Conservation (phyloP, 2,888 invertebrate genomes). For the Cotesia congregata region DNA sequence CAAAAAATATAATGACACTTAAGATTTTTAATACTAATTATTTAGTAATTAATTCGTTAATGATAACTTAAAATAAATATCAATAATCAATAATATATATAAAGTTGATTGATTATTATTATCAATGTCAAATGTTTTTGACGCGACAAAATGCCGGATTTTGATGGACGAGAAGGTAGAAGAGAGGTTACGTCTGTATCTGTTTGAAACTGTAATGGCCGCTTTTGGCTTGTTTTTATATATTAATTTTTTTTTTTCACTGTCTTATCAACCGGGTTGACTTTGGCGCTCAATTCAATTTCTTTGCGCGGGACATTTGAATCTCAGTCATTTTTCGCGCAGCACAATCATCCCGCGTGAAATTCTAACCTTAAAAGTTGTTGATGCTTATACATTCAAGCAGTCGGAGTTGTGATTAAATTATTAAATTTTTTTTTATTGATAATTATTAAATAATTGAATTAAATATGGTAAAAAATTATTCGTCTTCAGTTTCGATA, state of each 20-base stretch:
- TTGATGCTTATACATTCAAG: background rate
- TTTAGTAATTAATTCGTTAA: too few relatives aligned
- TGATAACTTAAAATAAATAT: background rate
- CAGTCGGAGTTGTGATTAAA: background rate
- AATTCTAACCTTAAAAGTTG: background rate
- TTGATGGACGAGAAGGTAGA: background rate
- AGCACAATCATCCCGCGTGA: background rate
- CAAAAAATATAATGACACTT: background rate
- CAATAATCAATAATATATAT: background rate
- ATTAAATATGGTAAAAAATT: background rate
- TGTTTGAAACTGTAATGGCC: background rate
- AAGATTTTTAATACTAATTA: too few relatives aligned
- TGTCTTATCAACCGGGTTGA: background rate
- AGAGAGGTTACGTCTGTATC: constrained; percentile 4
- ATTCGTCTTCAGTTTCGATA: background rate
- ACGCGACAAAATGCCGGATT: constrained; percentile 30
- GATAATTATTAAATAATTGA: background rate
- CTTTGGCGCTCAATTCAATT: background rate
- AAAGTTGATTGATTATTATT: background rate
- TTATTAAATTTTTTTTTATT: background rate
- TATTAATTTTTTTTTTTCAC: background rate
- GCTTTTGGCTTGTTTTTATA: background rate
- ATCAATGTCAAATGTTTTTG: constrained; percentile 23
- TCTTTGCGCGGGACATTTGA: background rate
- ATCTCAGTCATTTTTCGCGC: too few relatives aligned